Evolutionary conservation across 2,113 vertebrate species (phyloP), one percentile per base, ranked within the genome.

Genomic region (Danionella cerebrum): DNA sequence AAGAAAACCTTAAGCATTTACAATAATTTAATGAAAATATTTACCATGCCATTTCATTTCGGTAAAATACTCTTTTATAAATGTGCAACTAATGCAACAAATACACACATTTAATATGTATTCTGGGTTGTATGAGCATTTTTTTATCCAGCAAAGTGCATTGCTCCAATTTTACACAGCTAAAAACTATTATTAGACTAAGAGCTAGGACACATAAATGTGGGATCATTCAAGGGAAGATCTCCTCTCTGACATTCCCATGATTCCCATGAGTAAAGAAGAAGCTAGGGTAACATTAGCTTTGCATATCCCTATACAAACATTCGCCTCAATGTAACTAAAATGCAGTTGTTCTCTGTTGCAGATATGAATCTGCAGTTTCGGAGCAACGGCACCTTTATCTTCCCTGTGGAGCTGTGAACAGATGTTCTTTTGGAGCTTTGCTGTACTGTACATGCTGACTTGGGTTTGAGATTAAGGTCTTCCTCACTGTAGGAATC

Each of bases 391-490:
- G 12, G 29, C 51, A 31, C 65, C 48, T 62, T 38, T 38, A 52
- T 58, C 48, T 51, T 67, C 39, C 36, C 36, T 0, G 8, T 38
- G 35, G 19, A 27, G 14, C 22, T 5, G 9, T 21, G 36, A 13
- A 72, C 21, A 41, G 19, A 66, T 22, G 29, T 21, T 25, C 22
- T 54, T 42, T 45, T 41, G 14, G 39, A 62, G 67, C n/a, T n/a
- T n/a, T n/a, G 66, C 48, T 45, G 33, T 39, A 48, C 65, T 60
- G 24, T 9, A 39, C 41, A 52, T 5, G 24, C 25, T 31, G 25
- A 18, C 38, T 59, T 33, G 21, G 19, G 38, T 11, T 50, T 53
- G 18, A 68, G 57, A 68, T 55, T 22, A 73, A 67, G 35, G 60
- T 57, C 22, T 44, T 48, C 31, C n/a, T 45, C 18, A 22, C 62